Conservation (phyloP, 1,140 invertebrate genomes). For the Oryzaephilus surinamensis region DNA sequence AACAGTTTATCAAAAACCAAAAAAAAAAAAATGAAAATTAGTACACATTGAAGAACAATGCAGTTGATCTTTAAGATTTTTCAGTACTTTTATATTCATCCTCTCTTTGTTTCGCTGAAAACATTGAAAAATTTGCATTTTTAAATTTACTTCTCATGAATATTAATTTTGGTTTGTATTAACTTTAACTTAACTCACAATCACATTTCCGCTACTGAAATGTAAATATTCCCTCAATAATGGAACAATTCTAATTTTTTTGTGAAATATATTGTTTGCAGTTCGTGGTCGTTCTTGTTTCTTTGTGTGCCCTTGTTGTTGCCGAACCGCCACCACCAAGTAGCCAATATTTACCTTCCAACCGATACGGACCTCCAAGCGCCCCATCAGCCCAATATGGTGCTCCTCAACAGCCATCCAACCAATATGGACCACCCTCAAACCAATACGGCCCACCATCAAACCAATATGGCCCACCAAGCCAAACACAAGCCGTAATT, state of each 20-base stretch:
- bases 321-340: constrained; percentile 40
- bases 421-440: constrained; percentile 31
- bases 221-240: not conserved
- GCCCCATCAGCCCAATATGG: constrained; percentile 31
- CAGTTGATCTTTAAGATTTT: too few relatives aligned
- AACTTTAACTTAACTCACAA: not conserved
- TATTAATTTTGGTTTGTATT: too few relatives aligned
- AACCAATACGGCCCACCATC: constrained; percentile 22
- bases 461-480: constrained; percentile 22
- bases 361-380: constrained; percentile 26
- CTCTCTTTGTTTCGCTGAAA: too few relatives aligned
- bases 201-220: not conserved
- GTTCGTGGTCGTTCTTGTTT: constrained; percentile 21
- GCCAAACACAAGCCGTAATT: constrained; percentile 22
- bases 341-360: constrained; percentile 44
- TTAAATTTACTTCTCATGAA: constrained; percentile 1
- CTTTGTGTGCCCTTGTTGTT: constrained; percentile 18
- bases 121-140: not conserved
- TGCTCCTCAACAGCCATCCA: constrained; percentile 23
- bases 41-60: too few relatives aligned
- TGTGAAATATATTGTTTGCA: too few relatives aligned
- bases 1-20: too few relatives aligned
- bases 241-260: constrained; percentile 5
- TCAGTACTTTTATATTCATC: too few relatives aligned
- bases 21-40: too few relatives aligned